Conservation (phyloP, 2,888 invertebrate species). For the Pristionchus arcanus region DNA sequence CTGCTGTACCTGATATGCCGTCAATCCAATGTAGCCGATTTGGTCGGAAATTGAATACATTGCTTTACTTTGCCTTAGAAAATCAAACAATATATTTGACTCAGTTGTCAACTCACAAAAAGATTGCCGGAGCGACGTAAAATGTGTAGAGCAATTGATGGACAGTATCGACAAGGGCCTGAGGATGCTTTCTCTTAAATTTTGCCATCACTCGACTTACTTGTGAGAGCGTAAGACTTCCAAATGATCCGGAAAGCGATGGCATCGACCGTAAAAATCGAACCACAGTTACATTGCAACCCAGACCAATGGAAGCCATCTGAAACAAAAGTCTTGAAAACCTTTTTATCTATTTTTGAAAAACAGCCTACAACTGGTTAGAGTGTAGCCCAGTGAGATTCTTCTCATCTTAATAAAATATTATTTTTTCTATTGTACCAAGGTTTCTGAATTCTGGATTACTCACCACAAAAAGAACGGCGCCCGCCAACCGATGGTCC, state of each 20-base stretch:
- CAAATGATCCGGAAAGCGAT: neutral
- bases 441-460: neutral
- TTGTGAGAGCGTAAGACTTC: conserved; percentile 1
- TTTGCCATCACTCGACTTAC: too few species aligned
- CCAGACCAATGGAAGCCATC: conserved; percentile 1
- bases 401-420: too few species aligned
- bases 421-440: too few species aligned
- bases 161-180: neutral
- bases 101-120: neutral
- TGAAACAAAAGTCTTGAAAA: too few species aligned
- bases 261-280: neutral
- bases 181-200: neutral
- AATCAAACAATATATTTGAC: too few species aligned
- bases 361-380: too few species aligned
- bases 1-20: conserved; percentile 11
- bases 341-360: too few species aligned
- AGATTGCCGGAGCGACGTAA: neutral
- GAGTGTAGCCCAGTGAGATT: too few species aligned
- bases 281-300: neutral
- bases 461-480: conserved; percentile 4
- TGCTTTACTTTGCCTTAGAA: neutral
- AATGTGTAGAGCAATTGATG: neutral
- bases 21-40: neutral
- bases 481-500: neutral
- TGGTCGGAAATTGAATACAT: neutral